Evolutionary conservation across 2,113 vertebrate species (phyloP).

Genomic region (Ancistrus triradiatus): DNA sequence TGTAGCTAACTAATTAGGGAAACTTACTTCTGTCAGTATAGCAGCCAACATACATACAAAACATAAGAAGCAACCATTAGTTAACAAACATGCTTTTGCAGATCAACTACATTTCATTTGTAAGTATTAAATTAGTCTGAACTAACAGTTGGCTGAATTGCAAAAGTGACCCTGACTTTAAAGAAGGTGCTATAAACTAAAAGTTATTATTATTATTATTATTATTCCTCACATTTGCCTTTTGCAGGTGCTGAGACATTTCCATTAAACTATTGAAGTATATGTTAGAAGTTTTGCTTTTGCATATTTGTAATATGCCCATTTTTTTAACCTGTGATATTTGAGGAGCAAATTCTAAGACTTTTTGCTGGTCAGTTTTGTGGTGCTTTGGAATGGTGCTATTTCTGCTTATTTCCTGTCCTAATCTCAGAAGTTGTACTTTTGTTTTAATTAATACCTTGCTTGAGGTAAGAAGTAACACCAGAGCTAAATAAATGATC

Average conservation of each 20-base stretch:
- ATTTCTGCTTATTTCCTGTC: conserved; percentile 46
- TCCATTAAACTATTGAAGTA: neutral
- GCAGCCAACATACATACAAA: too few species aligned
- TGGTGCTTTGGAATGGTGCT: conserved; percentile 71
- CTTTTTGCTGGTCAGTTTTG: conserved; percentile 4
- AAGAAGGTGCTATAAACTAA: conserved; percentile 13
- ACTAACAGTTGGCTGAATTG: too few species aligned
- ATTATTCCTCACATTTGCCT: neutral
- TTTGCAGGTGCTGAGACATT: neutral
- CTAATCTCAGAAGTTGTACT: conserved; percentile 42
- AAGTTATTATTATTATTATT: neutral
- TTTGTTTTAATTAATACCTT: conserved; percentile 26
- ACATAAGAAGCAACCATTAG: too few species aligned
- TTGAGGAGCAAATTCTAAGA: neutral
- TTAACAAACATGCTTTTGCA: too few species aligned
- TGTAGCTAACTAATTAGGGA: too few species aligned
- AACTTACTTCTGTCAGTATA: too few species aligned
- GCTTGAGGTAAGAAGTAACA: conserved; percentile 27
- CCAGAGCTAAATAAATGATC: neutral
- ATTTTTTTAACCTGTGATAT: neutral
- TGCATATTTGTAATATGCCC: too few species aligned
- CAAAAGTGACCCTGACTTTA: neutral
- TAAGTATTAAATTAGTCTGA: too few species aligned
- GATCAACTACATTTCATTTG: neutral
- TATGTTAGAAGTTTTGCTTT: too few species aligned